Percentiles rank a stretch among this genome's conserved stretches.
Conservation (phyloP, 2,113 vertebrate species). For the Tyto alba region DNA sequence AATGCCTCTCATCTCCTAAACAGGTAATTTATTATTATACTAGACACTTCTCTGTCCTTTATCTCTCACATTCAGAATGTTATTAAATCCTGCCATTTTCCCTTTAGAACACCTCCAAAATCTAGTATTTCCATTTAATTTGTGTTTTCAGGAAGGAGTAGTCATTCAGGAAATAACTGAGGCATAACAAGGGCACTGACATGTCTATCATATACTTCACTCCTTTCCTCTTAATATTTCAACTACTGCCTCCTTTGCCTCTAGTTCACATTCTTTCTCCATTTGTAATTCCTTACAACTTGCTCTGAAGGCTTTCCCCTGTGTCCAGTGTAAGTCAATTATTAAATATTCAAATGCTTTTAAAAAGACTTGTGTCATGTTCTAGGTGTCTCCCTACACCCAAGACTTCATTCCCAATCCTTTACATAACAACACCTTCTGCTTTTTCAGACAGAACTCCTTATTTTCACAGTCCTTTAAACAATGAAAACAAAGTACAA, state of each 20-base stretch:
- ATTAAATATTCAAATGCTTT: neutral
- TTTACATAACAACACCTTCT: neutral
- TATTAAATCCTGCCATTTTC: slow-evolving; percentile 6
- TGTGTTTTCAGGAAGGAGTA: slow-evolving; percentile 2
- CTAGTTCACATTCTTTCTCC: neutral
- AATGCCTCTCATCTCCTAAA: slow-evolving; percentile 16
- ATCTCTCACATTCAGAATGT: slow-evolving; percentile 15
- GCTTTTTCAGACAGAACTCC: neutral
- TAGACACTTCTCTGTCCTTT: neutral
- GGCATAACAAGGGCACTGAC: neutral
- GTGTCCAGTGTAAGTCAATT: neutral
- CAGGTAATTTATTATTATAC: slow-evolving; percentile 11
- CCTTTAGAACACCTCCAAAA: slow-evolving; percentile 1
- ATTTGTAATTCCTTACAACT: neutral
- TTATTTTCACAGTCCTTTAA: neutral
- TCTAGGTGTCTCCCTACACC: neutral
- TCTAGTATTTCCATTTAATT: slow-evolving; percentile 17
- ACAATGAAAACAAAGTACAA: neutral
- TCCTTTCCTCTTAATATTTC: neutral
- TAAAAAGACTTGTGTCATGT: neutral
- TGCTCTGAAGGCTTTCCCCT: neutral
- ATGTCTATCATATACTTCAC: neutral
- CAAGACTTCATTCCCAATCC: neutral
- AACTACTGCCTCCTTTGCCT: neutral
- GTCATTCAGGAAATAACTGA: slow-evolving; percentile 7